Evolutionary conservation across 2,113 vertebrate species (phyloP).

Genomic region (Capricornis sumatraensis): DNA sequence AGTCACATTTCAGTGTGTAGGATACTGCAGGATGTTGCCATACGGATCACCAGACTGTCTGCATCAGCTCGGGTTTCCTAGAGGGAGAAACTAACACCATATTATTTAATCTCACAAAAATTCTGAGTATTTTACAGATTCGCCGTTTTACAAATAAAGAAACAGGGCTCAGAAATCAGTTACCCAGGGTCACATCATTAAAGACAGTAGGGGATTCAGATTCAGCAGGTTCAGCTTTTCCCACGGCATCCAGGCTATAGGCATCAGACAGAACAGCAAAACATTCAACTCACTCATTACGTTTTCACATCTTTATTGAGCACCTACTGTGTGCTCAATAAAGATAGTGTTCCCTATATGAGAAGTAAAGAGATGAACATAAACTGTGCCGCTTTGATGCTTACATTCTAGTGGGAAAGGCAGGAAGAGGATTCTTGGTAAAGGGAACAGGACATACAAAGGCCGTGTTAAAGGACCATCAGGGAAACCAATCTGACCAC

Average conservation of each 20-base stretch:
- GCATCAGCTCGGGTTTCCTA: background rate
- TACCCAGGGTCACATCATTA: background rate
- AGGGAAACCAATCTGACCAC: background rate
- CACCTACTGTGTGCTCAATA: background rate
- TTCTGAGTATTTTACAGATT: background rate
- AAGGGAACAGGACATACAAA: background rate
- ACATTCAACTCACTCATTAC: background rate
- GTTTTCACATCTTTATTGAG: background rate
- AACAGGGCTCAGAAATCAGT: background rate
- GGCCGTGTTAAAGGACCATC: background rate
- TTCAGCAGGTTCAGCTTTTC: background rate
- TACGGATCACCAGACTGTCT: background rate
- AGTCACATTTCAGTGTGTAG: constrained; percentile 48
- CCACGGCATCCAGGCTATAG: background rate
- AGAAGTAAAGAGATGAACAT: background rate
- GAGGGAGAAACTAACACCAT: background rate
- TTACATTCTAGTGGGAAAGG: background rate
- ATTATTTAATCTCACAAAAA: background rate
- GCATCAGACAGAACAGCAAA: background rate
- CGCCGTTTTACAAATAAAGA: background rate
- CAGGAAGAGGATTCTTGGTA: background rate
- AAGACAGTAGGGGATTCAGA: background rate
- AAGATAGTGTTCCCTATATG: background rate
- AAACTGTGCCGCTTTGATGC: background rate
- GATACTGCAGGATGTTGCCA: background rate